Evolutionary conservation across 2,888 invertebrate genomes (phyloP), one percentile per base, ranked within the genome.

Genomic region (Myopa tessellatipennis): DNA sequence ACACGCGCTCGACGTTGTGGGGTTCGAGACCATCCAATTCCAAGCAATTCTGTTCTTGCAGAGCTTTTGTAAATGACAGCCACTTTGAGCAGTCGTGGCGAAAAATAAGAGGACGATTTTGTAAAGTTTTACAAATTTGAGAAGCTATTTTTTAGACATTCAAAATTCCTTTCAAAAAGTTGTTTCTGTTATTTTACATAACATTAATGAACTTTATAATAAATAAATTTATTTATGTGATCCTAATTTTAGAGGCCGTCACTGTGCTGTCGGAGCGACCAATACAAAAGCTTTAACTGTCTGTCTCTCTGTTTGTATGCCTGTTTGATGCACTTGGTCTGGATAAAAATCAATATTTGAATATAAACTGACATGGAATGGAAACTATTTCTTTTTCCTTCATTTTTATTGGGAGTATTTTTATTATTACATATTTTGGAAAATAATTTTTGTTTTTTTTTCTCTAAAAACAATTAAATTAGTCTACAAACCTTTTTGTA

Each of bases 341-440:
- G 65, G 50, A 77, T 60, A 72, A 73, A 77, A 77, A 77, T 77
- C 77, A 74, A 77, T 77, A 77, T 45, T 69, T 69, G 34, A 68
- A 38, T 12, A 76, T 6, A 26, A 26, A 1, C 14, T 38, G 18
- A 61, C 40, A 36, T 18, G 8, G 18, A n/a, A n/a, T 36, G 8
- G 14, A 65, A 65, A 65, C 5, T 10, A 1, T 65, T 34, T 3
- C 10, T 26, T 18, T 61, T 4, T n/a, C 18, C 4, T 26, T 26
- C n/a, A n/a, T 61, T 61, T 10, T n/a, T 4, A 3, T 61, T 0
- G 18, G 16, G 16, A 3, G 55, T 2, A 58, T 3, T 58, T 10
- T 58, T 10, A 58, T n/a, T 8, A 10, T 45, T 45, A 45, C 10
- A 45, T 10, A 45, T 45, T 45, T 45, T 10, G 45, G 7, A 45